A percentile compares a stretch with the other conserved stretches of the same genome.
Conservation (phyloP, 2,113 vertebrate species). For the Semnopithecus entellus region DNA sequence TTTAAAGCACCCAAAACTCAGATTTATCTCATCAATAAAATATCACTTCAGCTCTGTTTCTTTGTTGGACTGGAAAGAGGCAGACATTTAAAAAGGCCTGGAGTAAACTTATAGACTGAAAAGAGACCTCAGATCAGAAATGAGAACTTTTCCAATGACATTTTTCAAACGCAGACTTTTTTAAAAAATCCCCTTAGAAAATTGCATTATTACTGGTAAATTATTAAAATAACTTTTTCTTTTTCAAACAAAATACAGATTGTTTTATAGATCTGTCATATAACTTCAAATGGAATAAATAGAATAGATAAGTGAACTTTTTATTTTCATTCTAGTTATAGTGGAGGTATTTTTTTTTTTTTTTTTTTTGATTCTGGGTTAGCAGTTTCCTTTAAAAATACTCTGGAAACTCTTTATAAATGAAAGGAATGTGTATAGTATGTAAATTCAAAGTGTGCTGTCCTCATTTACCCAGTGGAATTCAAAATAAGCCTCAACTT, state of each 20-base stretch:
- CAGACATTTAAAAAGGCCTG: not conserved
- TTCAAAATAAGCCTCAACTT: conserved; percentile 76
- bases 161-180: conserved; percentile 22
- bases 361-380: not conserved
- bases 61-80: not conserved
- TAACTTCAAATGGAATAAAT: conserved; percentile 17
- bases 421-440: conserved; percentile 65
- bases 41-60: not conserved
- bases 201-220: not conserved
- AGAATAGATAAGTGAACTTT: not conserved
- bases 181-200: conserved; percentile 14
- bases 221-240: conserved; percentile 21
- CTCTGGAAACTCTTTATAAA: conserved; percentile 29
- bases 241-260: conserved; percentile 37
- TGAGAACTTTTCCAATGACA: not conserved
- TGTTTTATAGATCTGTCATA: not conserved
- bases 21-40: conserved; percentile 1
- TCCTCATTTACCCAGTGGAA: conserved; percentile 75
- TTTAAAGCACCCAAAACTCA: not conserved
- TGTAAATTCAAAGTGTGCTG: conserved; percentile 74
- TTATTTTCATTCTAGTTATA: conserved; percentile 24
- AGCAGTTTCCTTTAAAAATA: conserved; percentile 34
- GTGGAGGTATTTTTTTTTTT: not conserved
- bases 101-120: not conserved
- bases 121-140: not conserved